A percentile compares a stretch with the other conserved stretches of the same genome.
phyloP scores from a whole-genome alignment of 1,140 invertebrate species.

The Drosophila oshimai region DNA sequence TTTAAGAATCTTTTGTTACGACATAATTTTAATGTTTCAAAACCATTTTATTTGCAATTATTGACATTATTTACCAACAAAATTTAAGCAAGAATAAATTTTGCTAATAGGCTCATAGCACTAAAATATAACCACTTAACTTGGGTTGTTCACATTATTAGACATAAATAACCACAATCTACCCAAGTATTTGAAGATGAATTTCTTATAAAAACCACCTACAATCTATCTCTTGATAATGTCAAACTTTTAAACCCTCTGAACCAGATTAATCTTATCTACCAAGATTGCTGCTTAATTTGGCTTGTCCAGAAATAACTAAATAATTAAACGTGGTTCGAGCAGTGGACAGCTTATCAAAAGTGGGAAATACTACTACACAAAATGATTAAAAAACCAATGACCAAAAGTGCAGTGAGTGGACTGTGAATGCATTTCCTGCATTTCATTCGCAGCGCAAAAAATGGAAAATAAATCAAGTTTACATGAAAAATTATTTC shows the following conservation, averaged over 20 bases:
- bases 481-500: slow-evolving; percentile 51
- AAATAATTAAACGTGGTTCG: background rate
- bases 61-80: no score
- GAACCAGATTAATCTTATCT: slow-evolving; percentile 17
- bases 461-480: slow-evolving; percentile 43
- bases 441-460: slow-evolving; percentile 10
- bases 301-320: slow-evolving; percentile 6
- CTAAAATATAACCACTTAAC: background rate
- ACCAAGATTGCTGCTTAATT: background rate
- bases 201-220: background rate
- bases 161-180: background rate
- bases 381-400: slow-evolving; percentile 4
- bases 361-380: background rate
- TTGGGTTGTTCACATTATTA: background rate
- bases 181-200: background rate
- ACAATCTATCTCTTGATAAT: background rate
- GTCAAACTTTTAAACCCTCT: background rate
- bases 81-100: no score
- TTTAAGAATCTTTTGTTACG: no score
- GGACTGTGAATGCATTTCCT: slow-evolving; percentile 21
- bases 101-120: no score
- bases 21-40: no score
- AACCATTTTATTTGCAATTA: no score
- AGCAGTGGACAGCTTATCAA: slow-evolving; percentile 5
- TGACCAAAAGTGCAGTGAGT: slow-evolving; percentile 8